Evolutionary conservation across 2,888 invertebrate species (phyloP), one percentile per base, ranked within the genome.

Genomic region (Eupeodes latifasciatus): DNA sequence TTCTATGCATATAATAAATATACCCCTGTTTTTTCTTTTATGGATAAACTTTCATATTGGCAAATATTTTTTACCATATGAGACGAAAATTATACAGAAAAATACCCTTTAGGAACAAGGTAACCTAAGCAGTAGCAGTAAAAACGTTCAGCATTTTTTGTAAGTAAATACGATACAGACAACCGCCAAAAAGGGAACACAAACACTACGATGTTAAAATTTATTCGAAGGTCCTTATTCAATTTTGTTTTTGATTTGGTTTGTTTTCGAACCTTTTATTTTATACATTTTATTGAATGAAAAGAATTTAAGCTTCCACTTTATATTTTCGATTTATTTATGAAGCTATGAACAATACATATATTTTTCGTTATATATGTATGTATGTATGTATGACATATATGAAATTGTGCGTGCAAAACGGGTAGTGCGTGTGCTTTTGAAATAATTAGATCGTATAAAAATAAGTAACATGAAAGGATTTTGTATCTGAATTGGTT

Each of bases 391-490:
- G 61, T 49, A 40, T 44, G 59, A 27, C 27, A 27, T 57, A 59
- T 66, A 53, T n/a, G 27, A 27, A 27, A 27, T 27, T 55, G 16
- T 11, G 34, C 16, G 34, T 36, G 40, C 16, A 16, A 6, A 47
- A 49, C 9, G 47, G 77, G 62, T 59, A 59, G 57, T 66, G 49
- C 66, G 49, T 66, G 47, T 66, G 47, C 47, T 66, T 19, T 69
- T 62, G 49, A 81, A 62, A 81, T 85, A 85, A 81, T 82, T 81
- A 64, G 78, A 78, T 79, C 62, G 75, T 79, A 86, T 6, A 82
- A 79, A 75, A 86, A 64, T 78, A 5, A n/a, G n/a, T 16, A 27
- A 69, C 78, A 74, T 74, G 81, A 49, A 57, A 49, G 74, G 81
- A 79, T 81, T 86, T 81, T 74, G 61, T 64, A 57, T 59, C 36